phyloP scores from a whole-genome alignment of 2,797 vertebrate species.

The Macropodus opercularis region DNA sequence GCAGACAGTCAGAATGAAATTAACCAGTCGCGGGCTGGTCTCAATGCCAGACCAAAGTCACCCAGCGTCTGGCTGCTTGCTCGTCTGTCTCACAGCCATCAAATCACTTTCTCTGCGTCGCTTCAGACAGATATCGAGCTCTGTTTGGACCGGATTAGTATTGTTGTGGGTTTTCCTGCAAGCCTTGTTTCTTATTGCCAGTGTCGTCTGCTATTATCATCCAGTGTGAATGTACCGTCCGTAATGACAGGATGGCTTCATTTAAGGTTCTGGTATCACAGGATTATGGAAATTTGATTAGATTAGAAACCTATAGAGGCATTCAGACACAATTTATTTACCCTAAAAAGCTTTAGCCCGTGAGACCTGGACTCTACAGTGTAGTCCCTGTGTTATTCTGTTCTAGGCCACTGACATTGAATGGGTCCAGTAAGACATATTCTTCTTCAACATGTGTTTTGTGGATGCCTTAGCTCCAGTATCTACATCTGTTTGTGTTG shows the following conservation, averaged over 20 bases:
- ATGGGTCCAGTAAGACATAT: neutral
- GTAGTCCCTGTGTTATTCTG: neutral
- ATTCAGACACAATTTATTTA: neutral
- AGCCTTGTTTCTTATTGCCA: neutral
- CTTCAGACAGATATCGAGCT: neutral
- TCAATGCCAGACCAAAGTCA: conserved; percentile 65
- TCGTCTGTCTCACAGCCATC: conserved; percentile 11
- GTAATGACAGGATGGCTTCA: conserved; percentile 4
- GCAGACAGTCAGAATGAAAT: conserved; percentile 56
- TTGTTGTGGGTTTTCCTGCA: neutral
- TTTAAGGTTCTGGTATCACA: neutral
- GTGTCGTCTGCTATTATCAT: neutral
- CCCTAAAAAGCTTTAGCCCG: neutral
- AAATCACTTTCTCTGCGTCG: neutral
- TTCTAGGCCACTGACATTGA: neutral
- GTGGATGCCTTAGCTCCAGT: neutral
- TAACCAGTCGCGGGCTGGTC: conserved; percentile 37
- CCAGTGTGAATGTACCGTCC: neutral
- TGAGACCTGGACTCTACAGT: neutral
- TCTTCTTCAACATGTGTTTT: neutral
- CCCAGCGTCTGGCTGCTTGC: conserved; percentile 11
- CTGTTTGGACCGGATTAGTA: neutral
- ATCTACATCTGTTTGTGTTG: conserved; percentile 7
- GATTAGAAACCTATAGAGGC: neutral
- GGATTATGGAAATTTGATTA: neutral